phyloP scores from a whole-genome alignment of 2,888 invertebrate genomes.

The Phyllotreta striolata region DNA sequence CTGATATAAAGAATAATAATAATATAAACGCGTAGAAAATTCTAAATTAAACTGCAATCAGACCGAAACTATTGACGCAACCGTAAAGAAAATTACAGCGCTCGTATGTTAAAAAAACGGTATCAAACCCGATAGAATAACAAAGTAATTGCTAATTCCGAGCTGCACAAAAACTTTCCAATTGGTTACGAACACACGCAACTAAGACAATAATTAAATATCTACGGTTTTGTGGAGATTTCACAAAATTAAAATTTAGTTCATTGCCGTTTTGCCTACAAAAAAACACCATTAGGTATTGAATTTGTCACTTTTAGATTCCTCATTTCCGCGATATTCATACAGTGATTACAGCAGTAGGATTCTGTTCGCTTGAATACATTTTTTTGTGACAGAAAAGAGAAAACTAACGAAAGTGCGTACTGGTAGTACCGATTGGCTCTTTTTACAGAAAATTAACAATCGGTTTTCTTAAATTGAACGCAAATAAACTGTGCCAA shows the following conservation, averaged over 20 bases:
- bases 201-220: slow-evolving; percentile 18
- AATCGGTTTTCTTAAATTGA: background rate
- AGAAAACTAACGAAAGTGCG: too few relatives aligned
- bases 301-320: too few relatives aligned
- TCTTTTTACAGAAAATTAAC: too few relatives aligned
- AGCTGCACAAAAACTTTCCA: slow-evolving; percentile 24
- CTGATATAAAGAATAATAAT: slow-evolving; percentile 17
- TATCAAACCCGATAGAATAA: slow-evolving; percentile 23
- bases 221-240: slow-evolving; percentile 20
- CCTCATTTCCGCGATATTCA: too few relatives aligned
- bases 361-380: too few relatives aligned
- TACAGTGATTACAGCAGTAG: too few relatives aligned
- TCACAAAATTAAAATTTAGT: slow-evolving; percentile 16
- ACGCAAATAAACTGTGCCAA: background rate
- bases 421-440: too few relatives aligned
- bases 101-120: slow-evolving; percentile 32
- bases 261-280: background rate
- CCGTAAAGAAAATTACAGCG: slow-evolving; percentile 35
- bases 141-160: slow-evolving; percentile 17
- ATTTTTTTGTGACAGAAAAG: too few relatives aligned
- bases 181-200: slow-evolving; percentile 13
- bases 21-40: slow-evolving; percentile 39
- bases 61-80: slow-evolving; percentile 42
- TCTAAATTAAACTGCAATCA: slow-evolving; percentile 43
- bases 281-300: too few relatives aligned